phyloP scores from a whole-genome alignment of 2,113 vertebrate species.

The Gila orcuttii region DNA sequence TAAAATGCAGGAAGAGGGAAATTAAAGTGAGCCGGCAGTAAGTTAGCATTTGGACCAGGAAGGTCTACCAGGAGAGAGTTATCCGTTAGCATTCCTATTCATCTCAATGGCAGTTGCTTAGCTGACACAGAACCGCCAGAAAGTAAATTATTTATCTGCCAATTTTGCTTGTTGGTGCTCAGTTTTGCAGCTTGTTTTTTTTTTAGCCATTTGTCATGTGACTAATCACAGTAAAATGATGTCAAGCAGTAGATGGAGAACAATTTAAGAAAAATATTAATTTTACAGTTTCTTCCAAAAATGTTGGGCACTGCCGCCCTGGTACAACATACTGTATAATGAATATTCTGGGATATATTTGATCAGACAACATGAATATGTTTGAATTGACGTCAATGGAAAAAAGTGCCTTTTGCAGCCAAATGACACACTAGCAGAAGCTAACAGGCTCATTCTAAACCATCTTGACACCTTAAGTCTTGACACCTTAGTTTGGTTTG shows the following conservation, averaged over 20 bases:
- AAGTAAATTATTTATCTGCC: not conserved
- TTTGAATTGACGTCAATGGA: not conserved
- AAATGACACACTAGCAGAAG: not conserved
- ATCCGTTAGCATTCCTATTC: not conserved
- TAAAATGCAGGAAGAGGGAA: not conserved
- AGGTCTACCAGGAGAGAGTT: not conserved
- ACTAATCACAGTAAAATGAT: too few species aligned
- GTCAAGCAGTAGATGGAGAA: too few species aligned
- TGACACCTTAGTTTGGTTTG: not conserved
- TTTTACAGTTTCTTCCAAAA: too few species aligned
- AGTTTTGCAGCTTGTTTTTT: not conserved
- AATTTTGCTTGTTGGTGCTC: not conserved
- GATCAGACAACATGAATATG: not conserved
- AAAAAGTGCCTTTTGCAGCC: not conserved
- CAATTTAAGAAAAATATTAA: too few species aligned
- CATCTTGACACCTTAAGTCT: not conserved
- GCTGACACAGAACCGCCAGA: not conserved
- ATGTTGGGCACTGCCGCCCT: too few species aligned
- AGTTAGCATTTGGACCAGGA: not conserved
- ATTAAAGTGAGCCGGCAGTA: not conserved
- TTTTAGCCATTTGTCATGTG: not conserved
- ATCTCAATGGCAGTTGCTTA: not conserved
- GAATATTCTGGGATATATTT: not conserved
- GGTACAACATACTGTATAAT: not conserved
- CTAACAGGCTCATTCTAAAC: not conserved